Evolutionary conservation across 35 echinoderm and acorn worm species (phyloP).

Genomic region (Heliocidaris erythrogramma): DNA sequence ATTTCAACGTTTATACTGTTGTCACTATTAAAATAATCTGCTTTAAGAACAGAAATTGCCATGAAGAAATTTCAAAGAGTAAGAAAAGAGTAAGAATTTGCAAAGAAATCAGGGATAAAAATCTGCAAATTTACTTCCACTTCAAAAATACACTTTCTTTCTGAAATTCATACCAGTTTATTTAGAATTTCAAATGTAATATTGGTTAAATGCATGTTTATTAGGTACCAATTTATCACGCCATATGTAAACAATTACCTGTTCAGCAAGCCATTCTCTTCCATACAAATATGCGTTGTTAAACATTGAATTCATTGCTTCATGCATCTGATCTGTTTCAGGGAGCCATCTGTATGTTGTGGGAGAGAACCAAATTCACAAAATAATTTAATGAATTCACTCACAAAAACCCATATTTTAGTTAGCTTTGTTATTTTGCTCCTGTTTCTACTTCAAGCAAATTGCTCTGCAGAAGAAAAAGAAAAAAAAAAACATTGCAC

Average conservation of each 20-base stretch:
- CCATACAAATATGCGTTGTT: conserved; percentile 71
- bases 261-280: conserved; percentile 69
- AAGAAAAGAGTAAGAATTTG: no score
- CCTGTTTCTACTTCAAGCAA: not conserved
- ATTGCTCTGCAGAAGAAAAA: no score
- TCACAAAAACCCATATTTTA: not conserved
- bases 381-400: not conserved
- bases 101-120: no score
- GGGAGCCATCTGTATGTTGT: conserved; percentile 71
- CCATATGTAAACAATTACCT: conserved; percentile 33
- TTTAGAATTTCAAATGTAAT: no score
- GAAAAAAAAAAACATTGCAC: no score
- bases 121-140: no score
- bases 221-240: not conserved
- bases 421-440: not conserved
- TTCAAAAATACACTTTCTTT: no score
- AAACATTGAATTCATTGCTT: conserved; percentile 68
- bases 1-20: no score
- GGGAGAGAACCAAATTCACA: not conserved
- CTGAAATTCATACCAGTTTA: no score
- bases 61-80: no score
- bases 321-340: conserved; percentile 61
- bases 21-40: no score
- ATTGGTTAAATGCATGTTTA: not conserved
- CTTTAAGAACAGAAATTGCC: no score